Base-by-base conservation (phyloP, 2,888 invertebrate genomes). In the Drosophila gaucha region DNA sequence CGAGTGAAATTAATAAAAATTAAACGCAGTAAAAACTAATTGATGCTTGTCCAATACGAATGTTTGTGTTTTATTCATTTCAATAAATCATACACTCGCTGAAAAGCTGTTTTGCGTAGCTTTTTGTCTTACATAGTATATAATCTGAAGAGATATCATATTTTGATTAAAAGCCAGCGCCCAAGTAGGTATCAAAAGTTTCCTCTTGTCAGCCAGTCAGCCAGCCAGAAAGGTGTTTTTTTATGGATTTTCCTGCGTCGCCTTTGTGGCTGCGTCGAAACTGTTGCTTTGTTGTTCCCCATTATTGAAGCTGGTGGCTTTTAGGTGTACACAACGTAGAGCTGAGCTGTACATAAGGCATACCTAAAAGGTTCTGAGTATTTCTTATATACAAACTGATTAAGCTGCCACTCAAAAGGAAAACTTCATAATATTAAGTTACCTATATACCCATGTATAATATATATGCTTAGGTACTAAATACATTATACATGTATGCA, bases 211-310 rank as follows among this genome's bases (percentile, higher is more conserved):
- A 56, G 47, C 35, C 33, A 59, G 58, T 36, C 35, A 57, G 44
- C 38, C 58, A 59, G 41, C 38, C 59, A 54, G 30, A 62, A 71
- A 76, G 60, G 77, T 74, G 65, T 72, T 41, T 66, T n/a, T 76
- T 74, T 74, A 74, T 77, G 74, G 73, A 73, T 73, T 73, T 74
- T 74, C 67, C 67, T 76, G 62, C 72, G 62, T 57, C 72, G 58
- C 36, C 41, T 62, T 57, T 54, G 54, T 67, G 65, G 52, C 68
- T 69, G 60, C 46, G 60, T 67, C 49, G 86, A 71, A 82, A 87
- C 88, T 82, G 82, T 82, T 82, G 88, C 82, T 86, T 77, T 72
- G 56, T 57, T 64, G 60, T 73, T 71, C 39, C 41, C 67, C 33
- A 43, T 52, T 41, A 54, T 26, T 41, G 41, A 30, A 52, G 70